Evolutionary conservation across 2,113 vertebrate species (phyloP), one percentile per base, ranked within the genome.

Genomic region (Smithornis capensis): DNA sequence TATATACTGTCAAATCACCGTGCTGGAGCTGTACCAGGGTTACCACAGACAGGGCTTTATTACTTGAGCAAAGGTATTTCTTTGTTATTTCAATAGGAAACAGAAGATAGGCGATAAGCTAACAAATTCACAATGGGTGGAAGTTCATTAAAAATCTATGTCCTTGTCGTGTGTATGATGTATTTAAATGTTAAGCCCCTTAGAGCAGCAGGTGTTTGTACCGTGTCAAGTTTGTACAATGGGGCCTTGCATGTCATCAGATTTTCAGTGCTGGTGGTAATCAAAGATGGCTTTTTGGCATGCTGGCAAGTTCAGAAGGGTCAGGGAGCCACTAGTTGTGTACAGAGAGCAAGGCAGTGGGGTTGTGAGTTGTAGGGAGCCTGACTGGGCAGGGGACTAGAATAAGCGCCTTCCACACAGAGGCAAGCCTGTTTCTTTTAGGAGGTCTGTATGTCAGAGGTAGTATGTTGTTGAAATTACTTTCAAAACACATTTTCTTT

Each of bases 61-160:
- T 92, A 89, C 82, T 91, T 67, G 77, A 91, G 74, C 94, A 71
- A 84, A 89, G 78, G 53, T 62, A 91, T 91, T 95, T 89, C 86
- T 96, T 92, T 95, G 92, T 94, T 92, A 84, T 91, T 96, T 81
- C 65, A n/a, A 74, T 73, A 92, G 94, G 94, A 95, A 95, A 85
- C 93, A 91, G 94, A 82, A 87, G 91, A 96, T 69, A 31, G 78
- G 64, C 0, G 87, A 87, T 95, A 95, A 97, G 93, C 91, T 89
- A 89, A 74, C 94, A 79, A 83, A 59, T 50, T 91, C 81, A 95
- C 94, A 92, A 94, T 91, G 84, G 75, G 81, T 95, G 95, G 87
- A 95, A 95, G 91, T 94, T 93, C 91, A 92, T 95, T 95, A 95
- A 91, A 94, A 94, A 92, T 93, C 10, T 84, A 94, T 78, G 77